Percentiles rank a stretch among this genome's conserved stretches.
These are phyloP conservation scores for Pogonocichla stellata DNA, from an alignment of 2,113 vertebrate genomes.

Conservation along the genomic window DNA sequence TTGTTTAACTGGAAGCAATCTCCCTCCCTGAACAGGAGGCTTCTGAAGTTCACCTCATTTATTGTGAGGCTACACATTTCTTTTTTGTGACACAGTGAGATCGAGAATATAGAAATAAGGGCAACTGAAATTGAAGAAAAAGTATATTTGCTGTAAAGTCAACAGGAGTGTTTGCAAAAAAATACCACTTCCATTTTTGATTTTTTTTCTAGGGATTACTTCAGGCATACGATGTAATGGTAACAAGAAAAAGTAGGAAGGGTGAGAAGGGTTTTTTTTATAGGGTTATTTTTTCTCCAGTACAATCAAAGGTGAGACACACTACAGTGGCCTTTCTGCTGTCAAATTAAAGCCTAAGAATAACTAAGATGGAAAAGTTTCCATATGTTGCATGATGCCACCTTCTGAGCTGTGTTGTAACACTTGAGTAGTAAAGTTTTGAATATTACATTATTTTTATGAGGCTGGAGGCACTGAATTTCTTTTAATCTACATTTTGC, in stretches of 20 bases:
- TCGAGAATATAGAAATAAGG: slow-evolving; percentile 10
- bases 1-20: slow-evolving; percentile 78
- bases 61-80: slow-evolving; percentile 22
- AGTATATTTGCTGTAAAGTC: background rate
- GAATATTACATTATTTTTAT: background rate
- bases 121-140: background rate
- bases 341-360: background rate
- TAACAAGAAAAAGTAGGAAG: background rate
- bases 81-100: background rate
- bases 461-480: background rate
- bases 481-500: background rate
- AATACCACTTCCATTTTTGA: background rate
- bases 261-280: background rate
- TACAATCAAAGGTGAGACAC: background rate
- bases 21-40: slow-evolving; percentile 37
- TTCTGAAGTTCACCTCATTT: slow-evolving; percentile 64
- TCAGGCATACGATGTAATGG: background rate
- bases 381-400: background rate
- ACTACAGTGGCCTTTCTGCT: background rate
- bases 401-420: background rate
- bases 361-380: background rate
- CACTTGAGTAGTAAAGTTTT: background rate
- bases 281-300: background rate
- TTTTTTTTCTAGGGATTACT: slow-evolving; percentile 17
- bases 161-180: slow-evolving; percentile 21